Percentiles rank a stretch among this genome's conserved stretches.
Conservation (phyloP, 2,797 vertebrate genomes). For the Squalus acanthias region DNA sequence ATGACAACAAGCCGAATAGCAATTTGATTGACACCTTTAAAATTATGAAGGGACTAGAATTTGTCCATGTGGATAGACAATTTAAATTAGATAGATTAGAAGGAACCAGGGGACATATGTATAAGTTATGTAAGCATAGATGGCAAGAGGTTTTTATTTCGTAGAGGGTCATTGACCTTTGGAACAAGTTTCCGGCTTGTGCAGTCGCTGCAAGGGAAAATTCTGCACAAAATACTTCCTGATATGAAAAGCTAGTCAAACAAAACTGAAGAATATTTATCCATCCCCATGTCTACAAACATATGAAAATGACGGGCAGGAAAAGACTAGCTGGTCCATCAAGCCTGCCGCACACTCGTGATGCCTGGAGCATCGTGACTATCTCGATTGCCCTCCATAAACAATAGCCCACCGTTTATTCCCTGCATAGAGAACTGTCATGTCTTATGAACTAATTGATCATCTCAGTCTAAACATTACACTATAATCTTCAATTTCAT, state of each 20-base stretch:
- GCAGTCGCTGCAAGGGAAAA: background rate
- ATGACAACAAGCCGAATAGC: background rate
- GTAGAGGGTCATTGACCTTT: background rate
- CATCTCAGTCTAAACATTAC: background rate
- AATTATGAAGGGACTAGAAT: background rate
- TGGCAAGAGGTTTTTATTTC: background rate
- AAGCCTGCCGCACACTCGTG: background rate
- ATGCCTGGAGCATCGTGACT: background rate
- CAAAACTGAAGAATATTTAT: background rate
- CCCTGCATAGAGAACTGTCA: background rate
- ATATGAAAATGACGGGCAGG: background rate
- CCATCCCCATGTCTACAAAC: background rate
- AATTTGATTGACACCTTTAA: background rate
- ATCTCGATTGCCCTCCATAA: background rate
- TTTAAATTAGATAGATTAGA: background rate
- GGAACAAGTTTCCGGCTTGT: background rate
- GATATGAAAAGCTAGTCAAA: background rate
- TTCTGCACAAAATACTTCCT: background rate
- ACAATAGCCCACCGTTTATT: background rate
- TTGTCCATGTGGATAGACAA: background rate
- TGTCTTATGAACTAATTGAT: background rate
- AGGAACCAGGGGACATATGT: background rate
- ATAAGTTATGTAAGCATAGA: background rate
- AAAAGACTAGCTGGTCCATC: background rate
- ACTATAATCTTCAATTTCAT: background rate